Evolutionary conservation across 1,140 invertebrate species (phyloP), one percentile per base, ranked within the genome.

Genomic region (Pectinophora gossypiella): DNA sequence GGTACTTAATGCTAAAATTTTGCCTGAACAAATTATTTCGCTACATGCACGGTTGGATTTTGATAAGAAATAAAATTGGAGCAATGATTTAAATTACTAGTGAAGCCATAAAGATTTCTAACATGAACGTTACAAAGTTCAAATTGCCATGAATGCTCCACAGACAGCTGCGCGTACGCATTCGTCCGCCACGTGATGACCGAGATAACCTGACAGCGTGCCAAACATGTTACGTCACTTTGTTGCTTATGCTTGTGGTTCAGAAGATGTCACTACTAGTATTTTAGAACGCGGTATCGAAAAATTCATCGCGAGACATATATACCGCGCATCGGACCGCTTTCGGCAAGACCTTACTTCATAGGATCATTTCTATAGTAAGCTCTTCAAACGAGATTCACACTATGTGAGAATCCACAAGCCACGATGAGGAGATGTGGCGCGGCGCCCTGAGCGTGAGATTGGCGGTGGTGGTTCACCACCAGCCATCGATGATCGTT

Each of bases 341-440:
- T 32, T 32, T 32, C 6, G 3, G 16, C 43, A 66, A 66, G 63
- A 54, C 66, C 57, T 71, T 68, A 68, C 68, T 72, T 72, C 68
- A 72, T 72, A 72, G 69, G 65, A 69, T 68, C 69, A 68, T 72
- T 72, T 69, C 69, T 72, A 72, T 72, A 69, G 66, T 72, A 72
- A 68, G 59, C 56, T 68, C 59, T 61, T 61, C 57, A 55, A 54
- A 40, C 60, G 61, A 56, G 48, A 46, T 49, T 56, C 61, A 62
- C 62, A 59, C 21, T 48, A 61, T 49, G 58, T 61, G 61, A 63
- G 64, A 53, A 38, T n/a, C 19, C 16, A 18, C 49, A 51, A 63
- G 57, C 48, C 64, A 43, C 36, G 46, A 53, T 35, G 27, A 38
- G 1, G 36, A 52, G 23, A 38, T 32, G 51, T 40, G 19, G 36